Evolutionary conservation across 1,140 invertebrate species (phyloP), one percentile per base, ranked within the genome.

Genomic region (Hestina assimilis): DNA sequence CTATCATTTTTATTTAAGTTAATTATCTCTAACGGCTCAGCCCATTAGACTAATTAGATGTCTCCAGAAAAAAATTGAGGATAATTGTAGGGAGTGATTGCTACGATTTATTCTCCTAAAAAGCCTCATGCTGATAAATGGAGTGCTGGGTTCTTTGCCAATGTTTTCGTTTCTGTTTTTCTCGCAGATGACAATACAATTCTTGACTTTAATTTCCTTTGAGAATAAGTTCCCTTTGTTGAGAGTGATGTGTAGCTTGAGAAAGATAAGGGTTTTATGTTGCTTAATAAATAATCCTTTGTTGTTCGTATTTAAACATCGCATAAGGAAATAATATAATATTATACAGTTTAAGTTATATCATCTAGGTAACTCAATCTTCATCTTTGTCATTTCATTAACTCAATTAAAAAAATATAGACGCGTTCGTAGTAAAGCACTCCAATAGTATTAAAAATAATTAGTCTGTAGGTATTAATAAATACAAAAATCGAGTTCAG

Each of bases 1-100:
- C 5, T 2, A 71, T 77, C 66, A 73, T 83, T 83, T 70, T 73
- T 83, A 71, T 83, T 83, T 65, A 74, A 83, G 77, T 79, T 79
- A 86, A 83, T 86, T 82, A 75, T 66, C 58, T 69, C 64, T 63
- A 74, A 75, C 79, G 59, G 63, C 63, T 72, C 72, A 73, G 74
- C 77, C 73, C 80, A 83, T 80, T 74, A 72, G 57, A 66, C 73
- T 86, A 86, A 84, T 86, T 83, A 83, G 80, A 72, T 72, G 59
- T 58, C 66, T 72, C 67, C 65, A 76, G 80, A 83, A 83, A 82
- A 74, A 78, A 79, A 79, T 76, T 63, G 67, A 67, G 74, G 74
- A 83, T 82, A 76, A 84, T 77, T 82, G 75, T 50, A 53, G 59
- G 64, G 72, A 83, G 74, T 63, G 72, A 78, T 80, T 76, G 73